Evolutionary conservation across 2,888 invertebrate species (phyloP), one percentile per base, ranked within the genome.

Genomic region (Patella pellucida): DNA sequence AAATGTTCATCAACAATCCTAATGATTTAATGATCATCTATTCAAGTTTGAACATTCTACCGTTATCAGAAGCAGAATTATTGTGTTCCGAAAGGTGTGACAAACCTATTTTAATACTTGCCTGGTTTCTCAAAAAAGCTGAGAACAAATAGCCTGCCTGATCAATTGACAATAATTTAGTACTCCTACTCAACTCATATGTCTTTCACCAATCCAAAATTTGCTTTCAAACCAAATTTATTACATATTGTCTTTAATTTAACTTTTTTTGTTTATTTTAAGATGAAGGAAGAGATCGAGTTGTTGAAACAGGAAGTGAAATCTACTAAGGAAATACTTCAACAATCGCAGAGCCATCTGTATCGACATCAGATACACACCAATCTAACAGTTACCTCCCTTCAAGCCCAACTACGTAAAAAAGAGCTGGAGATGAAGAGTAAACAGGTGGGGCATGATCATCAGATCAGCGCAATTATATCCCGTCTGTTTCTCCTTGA

Each of bases 401-500:
- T 86, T 68, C 82, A 85, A 73, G 77, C 83, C 14, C 82, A 84
- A 76, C 81, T 87, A 3, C 82, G 83, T 50, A 76, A 80, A 52
- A 84, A 80, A 54, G 84, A 86, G 73, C 77, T 80, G 15, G 76
- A 78, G 50, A 71, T 84, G 52, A 81, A 78, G 73, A 76, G 78
- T 19, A 77, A 82, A 23, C 71, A 77, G n/a, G 56, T 72, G 3
- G 73, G 81, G 56, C 82, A 85, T 11, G 86, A 87, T 52, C 79
- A 82, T 52, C 84, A 84, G 72, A 75, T 87, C 52, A 76, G 81
- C 3, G 84, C 84, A 14, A 82, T 88, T 12, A 79, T 88, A 67
- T 82, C 85, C 0, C 86, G 85, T 72, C 76, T 88, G 23, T 77
- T 86, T 23, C 81, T 82, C 54, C 78, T 88, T 9, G 88, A 88